Base-by-base conservation (phyloP, 1,140 invertebrate genomes). In the Megalopta genalis region DNA sequence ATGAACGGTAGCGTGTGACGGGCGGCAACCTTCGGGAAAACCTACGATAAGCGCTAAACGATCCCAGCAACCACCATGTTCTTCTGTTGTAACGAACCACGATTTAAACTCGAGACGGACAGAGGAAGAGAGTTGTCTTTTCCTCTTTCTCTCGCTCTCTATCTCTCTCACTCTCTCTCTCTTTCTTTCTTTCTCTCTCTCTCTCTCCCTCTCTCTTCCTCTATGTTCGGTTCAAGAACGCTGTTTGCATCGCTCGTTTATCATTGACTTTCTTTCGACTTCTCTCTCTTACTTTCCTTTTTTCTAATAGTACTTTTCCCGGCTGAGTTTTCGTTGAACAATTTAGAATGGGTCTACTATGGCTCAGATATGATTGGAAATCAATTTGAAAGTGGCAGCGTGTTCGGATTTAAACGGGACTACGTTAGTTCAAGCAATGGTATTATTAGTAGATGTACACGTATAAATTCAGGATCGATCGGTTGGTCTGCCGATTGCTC, bases 321-420 rank as follows among this genome's bases (percentile, higher is more conserved):
- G 90, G 86, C 88, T 91, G 87, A 87, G 79, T 80, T 83, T 84
- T 88, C 77, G 83, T 78, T 90, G 83, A 76, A 80, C 88, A 91
- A 86, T 90, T 92, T 91, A 84, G 86, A 91, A 90, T 90, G 90
- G 90, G 90, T 92, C 92, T 93, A 91, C 87, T 90, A 93, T 94
- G 94, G 94, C 94, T 95, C 94, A 95, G 94, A 95, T 95, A 95
- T 95, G 94, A 95, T 94, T 88, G 85, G 88, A 90, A 91, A 93
- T 92, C 91, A 93, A 92, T 94, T 94, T 94, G 94, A 94, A 88
- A 94, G 94, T 95, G 94, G 94, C 94, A 94, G 90, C 91, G 94
- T 94, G 93, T 94, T 93, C 92, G 90, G 83, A 80, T 85, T 32
- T 32, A 7, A 57, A n/a, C 42, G 73, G 74, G 81, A 68, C 74